These are phyloP conservation scores for Triplophysa rosa DNA, from an alignment of 2,113 vertebrate species.

Conservation along the genomic window DNA sequence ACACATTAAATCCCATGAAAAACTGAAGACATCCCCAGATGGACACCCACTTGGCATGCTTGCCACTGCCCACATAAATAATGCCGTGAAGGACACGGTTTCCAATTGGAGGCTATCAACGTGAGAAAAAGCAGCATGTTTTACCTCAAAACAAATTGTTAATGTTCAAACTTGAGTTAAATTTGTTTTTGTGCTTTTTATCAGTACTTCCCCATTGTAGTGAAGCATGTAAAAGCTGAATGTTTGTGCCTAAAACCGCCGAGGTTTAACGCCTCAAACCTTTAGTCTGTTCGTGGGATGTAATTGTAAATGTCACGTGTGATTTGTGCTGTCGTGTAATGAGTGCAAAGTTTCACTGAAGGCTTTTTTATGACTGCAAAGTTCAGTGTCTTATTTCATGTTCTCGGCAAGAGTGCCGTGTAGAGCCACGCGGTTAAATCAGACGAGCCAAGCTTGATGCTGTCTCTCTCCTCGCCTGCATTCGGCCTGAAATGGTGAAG, in stretches of 20 bases:
- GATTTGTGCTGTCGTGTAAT: slow-evolving; percentile 26
- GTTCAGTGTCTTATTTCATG: not conserved
- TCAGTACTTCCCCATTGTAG: slow-evolving; percentile 2
- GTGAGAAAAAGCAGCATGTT: slow-evolving; percentile 8
- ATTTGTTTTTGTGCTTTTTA: slow-evolving; percentile 25
- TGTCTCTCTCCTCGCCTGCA: slow-evolving; percentile 79
- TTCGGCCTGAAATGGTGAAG: slow-evolving; percentile 88
- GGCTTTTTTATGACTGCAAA: not conserved
- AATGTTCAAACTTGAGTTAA: not conserved
- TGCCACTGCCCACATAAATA: slow-evolving; percentile 36
- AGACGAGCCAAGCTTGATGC: slow-evolving; percentile 92
- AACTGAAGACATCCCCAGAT: slow-evolving; percentile 38
- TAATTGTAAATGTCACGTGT: slow-evolving; percentile 24
- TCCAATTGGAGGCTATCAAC: not conserved
- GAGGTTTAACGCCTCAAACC: not conserved
- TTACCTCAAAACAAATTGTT: slow-evolving; percentile 17
- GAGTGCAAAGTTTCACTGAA: slow-evolving; percentile 3
- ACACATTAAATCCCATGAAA: slow-evolving; percentile 21
- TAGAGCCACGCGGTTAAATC: slow-evolving; percentile 71
- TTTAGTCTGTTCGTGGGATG: not conserved
- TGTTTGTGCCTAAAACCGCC: not conserved
- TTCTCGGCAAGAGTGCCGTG: not conserved
- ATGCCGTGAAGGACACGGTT: slow-evolving; percentile 36
- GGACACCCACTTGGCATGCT: slow-evolving; percentile 28
- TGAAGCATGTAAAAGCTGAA: slow-evolving; percentile 29